These are phyloP conservation scores for Tachysurus fulvidraco DNA, from an alignment of 2,113 vertebrate species.

Conservation along the genomic window DNA sequence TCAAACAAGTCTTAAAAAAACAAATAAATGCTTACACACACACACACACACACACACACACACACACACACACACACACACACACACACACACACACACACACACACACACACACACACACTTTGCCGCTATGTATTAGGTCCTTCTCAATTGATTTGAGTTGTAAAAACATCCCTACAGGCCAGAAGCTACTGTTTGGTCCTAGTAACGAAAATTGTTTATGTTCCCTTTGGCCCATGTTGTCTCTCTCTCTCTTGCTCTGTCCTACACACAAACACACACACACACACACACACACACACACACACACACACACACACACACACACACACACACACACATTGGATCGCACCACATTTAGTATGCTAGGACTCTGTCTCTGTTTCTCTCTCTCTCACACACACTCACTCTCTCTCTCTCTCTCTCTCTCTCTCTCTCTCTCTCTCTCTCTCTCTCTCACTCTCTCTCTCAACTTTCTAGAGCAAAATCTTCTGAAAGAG, in stretches of 20 bases:
- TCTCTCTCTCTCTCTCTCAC: background rate
- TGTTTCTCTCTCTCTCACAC: background rate
- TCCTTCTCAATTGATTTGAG: conserved; percentile 5
- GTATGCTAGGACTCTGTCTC: background rate
- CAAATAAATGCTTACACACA: background rate
- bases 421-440: background rate
- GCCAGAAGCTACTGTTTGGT: conserved; percentile 18
- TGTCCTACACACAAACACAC: too few relatives aligned
- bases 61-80: conserved; percentile 4
- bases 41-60: conserved; percentile 11
- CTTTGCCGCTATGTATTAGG: background rate
- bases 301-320: too few relatives aligned
- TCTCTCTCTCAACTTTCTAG: background rate
- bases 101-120: conserved; percentile 11
- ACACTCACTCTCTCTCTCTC: background rate
- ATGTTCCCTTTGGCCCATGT: background rate
- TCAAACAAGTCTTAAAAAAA: background rate
- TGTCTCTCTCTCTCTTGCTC: background rate
- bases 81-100: background rate
- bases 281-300: too few relatives aligned
- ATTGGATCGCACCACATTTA: too few relatives aligned
- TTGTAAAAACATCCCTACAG: conserved; percentile 23
- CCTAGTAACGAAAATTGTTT: conserved; percentile 26
- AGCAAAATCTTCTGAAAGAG: background rate
- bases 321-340: too few relatives aligned